These are phyloP conservation scores for Bos indicus DNA, from an alignment of 2,113 vertebrate species.

Conservation along the genomic window DNA sequence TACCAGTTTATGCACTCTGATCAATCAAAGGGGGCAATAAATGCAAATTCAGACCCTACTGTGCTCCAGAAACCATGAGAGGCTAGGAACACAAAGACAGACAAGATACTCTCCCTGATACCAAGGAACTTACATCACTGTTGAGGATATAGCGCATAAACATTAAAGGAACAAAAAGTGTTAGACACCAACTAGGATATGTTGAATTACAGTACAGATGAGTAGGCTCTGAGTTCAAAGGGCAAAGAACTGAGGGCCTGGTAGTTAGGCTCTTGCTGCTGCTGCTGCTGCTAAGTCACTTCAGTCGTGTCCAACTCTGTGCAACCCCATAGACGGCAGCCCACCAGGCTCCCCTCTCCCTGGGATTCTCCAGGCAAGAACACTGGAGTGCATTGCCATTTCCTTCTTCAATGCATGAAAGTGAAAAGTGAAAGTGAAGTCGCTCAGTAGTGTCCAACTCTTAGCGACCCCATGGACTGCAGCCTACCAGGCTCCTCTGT, in stretches of 20 bases:
- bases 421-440: no score
- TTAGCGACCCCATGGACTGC: no score
- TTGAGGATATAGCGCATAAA: background rate
- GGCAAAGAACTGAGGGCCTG: background rate
- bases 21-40: conserved; percentile 33
- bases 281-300: no score
- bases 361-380: no score
- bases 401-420: no score
- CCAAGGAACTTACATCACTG: background rate
- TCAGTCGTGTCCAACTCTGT: no score
- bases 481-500: no score
- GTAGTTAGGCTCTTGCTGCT: background rate
- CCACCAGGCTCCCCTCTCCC: no score
- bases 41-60: background rate
- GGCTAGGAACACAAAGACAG: background rate
- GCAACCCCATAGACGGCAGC: no score
- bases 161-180: background rate
- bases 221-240: background rate
- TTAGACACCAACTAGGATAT: background rate
- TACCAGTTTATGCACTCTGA: background rate
- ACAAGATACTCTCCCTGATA: conserved; percentile 1
- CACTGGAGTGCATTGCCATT: no score
- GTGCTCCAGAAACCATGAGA: background rate
- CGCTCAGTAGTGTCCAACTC: no score
- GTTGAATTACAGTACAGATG: background rate